phyloP scores from a whole-genome alignment of 1,140 invertebrate genomes.

The Ctenoplectra terminalis region DNA sequence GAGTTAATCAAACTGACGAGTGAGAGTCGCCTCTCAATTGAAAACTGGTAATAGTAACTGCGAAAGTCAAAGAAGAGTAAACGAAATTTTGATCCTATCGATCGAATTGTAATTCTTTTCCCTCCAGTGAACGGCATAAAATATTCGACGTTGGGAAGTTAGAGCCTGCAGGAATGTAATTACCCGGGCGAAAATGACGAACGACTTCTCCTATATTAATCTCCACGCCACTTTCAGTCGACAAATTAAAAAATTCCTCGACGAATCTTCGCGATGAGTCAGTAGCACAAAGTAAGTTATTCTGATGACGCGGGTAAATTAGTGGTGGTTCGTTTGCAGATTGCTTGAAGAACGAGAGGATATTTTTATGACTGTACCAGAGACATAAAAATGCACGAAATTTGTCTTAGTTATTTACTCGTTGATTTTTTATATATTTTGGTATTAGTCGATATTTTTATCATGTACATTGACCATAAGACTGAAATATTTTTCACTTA shows the following conservation, averaged over 20 bases:
- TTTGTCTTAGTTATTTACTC: too few relatives aligned
- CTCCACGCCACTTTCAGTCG: slow-evolving; percentile 16
- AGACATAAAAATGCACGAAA: background rate
- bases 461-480: too few relatives aligned
- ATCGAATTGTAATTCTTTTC: slow-evolving; percentile 19
- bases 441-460: too few relatives aligned
- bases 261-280: slow-evolving; percentile 32
- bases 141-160: slow-evolving; percentile 33
- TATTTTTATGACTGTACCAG: background rate
- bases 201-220: slow-evolving; percentile 53
- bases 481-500: too few relatives aligned
- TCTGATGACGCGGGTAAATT: slow-evolving; percentile 24
- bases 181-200: slow-evolving; percentile 64
- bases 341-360: background rate
- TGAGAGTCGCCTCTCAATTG: too few relatives aligned
- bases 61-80: background rate
- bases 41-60: slow-evolving; percentile 24
- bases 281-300: slow-evolving; percentile 14
- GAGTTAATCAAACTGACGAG: too few relatives aligned
- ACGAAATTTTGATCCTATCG: slow-evolving; percentile 33
- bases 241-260: slow-evolving; percentile 64
- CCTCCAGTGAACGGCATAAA: slow-evolving; percentile 12
- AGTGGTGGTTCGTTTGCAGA: background rate
- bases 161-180: slow-evolving; percentile 59
- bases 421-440: too few relatives aligned